Base-by-base conservation (phyloP, 2,888 invertebrate species). In the Drepana falcataria region DNA sequence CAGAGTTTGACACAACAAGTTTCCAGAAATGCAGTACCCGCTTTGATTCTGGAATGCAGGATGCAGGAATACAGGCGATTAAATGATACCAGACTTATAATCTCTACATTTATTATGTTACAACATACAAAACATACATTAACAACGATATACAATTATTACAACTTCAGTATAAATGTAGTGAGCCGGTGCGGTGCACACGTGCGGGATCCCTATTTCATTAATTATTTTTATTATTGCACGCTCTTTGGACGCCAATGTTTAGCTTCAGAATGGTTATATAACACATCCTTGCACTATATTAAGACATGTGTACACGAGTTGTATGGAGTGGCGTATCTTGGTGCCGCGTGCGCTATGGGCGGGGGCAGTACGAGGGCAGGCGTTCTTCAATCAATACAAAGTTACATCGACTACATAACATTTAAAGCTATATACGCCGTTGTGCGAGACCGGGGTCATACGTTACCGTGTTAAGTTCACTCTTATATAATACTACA, bases 51-150 rank as follows among this genome's bases (percentile, higher is more conserved):
- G 21, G 21, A 21, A 21, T 21, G 21, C 21, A 37, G 37, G 37
- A n/a, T n/a, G 37, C 3, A 37, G 37, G 37, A 3, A 37, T 37
- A 4, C 37, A 37, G 5, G 37, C 37, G 5, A 5, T 5, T 35
- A 60, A 66, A 62, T 60, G 55, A 66, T 67, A 65, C 44, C 51
- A 41, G n/a, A 44, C 7, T 35, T 2, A 52, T 52, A 53, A 57
- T 65, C 59, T 71, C 78, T 81, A 78, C 80, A 68, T 82, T 75
- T 78, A 79, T 78, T 77, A 69, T 74, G 69, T 71, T 69, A 79
- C 80, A 81, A 82, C 77, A 83, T 80, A 80, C 73, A 81, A 81
- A 83, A 83, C 79, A 77, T 77, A 72, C 55, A 77, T 65, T 73
- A 81, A 81, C 79, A 82, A 79, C 74, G 71, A 75, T 75, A 71